phyloP scores from a whole-genome alignment of 2,888 invertebrate genomes.

The Eupeodes latifasciatus region DNA sequence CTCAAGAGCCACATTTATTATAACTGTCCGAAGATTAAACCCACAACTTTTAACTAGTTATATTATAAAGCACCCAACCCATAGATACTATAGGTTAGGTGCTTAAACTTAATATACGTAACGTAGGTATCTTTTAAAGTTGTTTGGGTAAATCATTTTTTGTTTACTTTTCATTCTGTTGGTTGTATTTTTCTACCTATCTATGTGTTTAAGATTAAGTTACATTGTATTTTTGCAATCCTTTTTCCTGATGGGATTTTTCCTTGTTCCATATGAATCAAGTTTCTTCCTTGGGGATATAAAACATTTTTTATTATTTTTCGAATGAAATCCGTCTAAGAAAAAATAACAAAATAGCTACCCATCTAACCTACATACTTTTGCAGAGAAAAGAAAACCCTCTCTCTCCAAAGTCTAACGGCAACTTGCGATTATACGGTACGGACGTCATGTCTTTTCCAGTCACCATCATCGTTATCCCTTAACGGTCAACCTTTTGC shows the following conservation, averaged over 20 bases:
- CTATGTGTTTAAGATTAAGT: not conserved
- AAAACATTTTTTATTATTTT: conserved; percentile 24
- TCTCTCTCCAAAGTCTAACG: not conserved
- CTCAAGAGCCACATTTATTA: conserved; percentile 16
- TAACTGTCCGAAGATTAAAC: conserved; percentile 25
- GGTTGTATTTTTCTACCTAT: not conserved
- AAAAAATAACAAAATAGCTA: conserved; percentile 4
- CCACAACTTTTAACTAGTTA: not conserved
- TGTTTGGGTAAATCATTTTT: conserved; percentile 4
- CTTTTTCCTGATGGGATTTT: not conserved
- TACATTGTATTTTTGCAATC: conserved; percentile 6
- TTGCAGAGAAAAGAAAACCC: not conserved
- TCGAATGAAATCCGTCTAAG: conserved; percentile 3
- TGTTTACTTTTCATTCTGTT: conserved; percentile 37
- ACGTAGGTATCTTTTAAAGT: not conserved
- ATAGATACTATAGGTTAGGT: not conserved
- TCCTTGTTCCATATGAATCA: conserved; percentile 32
- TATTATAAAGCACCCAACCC: not conserved
- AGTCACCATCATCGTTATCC: conserved; percentile 31
- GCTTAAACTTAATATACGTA: not conserved
- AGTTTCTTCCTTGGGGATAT: conserved; percentile 30
- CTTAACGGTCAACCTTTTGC: conserved; percentile 49
- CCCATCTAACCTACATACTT: not conserved
- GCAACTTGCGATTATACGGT: no score
- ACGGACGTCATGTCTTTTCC: conserved; percentile 46